A percentile compares a stretch with the other conserved stretches of the same genome.
Evolutionary conservation across 2,888 invertebrate species (phyloP).

Genomic region (Microplitis manilae): DNA sequence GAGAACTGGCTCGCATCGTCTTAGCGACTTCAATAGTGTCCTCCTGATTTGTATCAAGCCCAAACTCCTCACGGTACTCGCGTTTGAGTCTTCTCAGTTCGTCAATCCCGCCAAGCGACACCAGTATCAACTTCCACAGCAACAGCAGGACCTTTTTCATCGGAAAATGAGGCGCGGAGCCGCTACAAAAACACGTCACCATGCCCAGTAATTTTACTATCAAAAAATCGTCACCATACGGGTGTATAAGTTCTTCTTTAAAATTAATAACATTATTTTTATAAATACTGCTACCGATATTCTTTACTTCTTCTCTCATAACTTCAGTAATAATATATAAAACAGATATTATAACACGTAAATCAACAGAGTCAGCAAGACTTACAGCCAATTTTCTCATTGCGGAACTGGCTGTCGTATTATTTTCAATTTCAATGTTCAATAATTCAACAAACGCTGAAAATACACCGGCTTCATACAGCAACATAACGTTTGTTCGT

Average conservation of each 20-base stretch:
- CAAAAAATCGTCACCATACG: conserved; percentile 85
- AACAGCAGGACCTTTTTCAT: conserved; percentile 97
- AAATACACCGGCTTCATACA: conserved; percentile 93
- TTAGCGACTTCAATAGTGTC: conserved; percentile 96
- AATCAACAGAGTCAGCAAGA: conserved; percentile 90
- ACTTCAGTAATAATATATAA: conserved; percentile 97
- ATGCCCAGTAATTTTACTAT: conserved; percentile 93
- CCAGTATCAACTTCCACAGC: conserved; percentile 94
- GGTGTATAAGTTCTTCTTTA: conserved; percentile 76
- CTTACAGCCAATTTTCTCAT: conserved; percentile 85
- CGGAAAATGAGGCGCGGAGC: conserved; percentile 96
- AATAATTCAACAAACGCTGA: conserved; percentile 92
- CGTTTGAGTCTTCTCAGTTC: conserved; percentile 85
- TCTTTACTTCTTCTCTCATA: conserved; percentile 80
- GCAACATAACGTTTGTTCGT: conserved; percentile 86
- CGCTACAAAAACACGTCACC: conserved; percentile 97
- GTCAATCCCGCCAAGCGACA: conserved; percentile 93
- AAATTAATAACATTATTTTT: conserved; percentile 75
- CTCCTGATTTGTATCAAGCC: conserved; percentile 85
- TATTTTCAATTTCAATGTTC: conserved; percentile 93
- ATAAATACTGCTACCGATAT: conserved; percentile 72
- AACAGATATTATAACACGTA: conserved; percentile 93
- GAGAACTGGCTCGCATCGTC: conserved; percentile 94
- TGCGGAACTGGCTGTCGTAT: conserved; percentile 80
- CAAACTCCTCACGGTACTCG: conserved; percentile 79